Base-by-base conservation (phyloP, 2,113 vertebrate genomes). In the Plestiodon gilberti region DNA sequence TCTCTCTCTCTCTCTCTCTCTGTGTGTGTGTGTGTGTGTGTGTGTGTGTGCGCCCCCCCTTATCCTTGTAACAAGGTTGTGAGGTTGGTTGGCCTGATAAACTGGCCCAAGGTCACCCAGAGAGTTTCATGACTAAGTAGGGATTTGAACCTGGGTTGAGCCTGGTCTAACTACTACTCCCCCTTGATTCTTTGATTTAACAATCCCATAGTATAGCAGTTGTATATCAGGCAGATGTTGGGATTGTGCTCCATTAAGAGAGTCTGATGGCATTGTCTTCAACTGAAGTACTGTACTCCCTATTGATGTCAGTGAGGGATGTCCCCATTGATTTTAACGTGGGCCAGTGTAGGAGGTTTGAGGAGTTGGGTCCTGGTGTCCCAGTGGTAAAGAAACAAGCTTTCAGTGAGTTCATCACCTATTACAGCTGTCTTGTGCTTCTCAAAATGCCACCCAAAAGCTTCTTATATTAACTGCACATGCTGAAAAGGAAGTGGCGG, bases 401-500 rank as follows among this genome's bases (percentile, higher is more conserved):
- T 15, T 73, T 83, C 20, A 38, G 18, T 57, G 70, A 30, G 65
- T 52, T 87, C 0, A 0, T 64, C 59, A 86, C 22, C 0, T 1
- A 35, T 74, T 71, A 55, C 74, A 2, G 59, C 30, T 1, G 0
- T 0, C 20, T 33, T 73, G 2, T 0, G 0, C 67, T 55, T 87
- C 71, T 87, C 15, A 83, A 65, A 89, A 82, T 92, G 83, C 88
- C 86, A 25, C 74, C 55, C 64, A 0, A 0, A 0, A 1, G 52
- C n/a, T 87, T 81, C 52, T 59, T 0, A 2, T 61, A 89, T 87
- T 86, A 0, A 13, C 71, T 87, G 74, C 81, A 84, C 20, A 80
- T 33, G 59, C 0, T 0, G 28, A 61, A 83, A 76, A 85, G 74
- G 15, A 3, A 40, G 17, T 17, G 52, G 30, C 65, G 17, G 69